Evolutionary conservation across 2,888 invertebrate species (phyloP).

Genomic region (Hetaerina titia): DNA sequence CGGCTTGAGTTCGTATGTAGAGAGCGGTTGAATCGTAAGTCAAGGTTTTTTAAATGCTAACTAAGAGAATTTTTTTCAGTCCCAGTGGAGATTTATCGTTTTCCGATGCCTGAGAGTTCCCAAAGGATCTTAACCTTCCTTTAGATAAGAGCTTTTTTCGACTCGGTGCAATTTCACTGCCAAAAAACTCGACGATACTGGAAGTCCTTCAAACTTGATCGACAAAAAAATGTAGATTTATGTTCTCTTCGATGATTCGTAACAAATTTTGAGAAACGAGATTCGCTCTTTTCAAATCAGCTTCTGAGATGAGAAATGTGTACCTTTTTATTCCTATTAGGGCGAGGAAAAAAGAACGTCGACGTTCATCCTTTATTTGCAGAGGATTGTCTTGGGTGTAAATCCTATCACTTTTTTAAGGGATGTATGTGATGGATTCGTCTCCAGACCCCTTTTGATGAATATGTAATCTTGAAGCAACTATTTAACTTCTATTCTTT

Average conservation of each 20-base stretch:
- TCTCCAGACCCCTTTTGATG: too few relatives aligned
- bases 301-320: not conserved
- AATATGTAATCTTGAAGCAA: too few relatives aligned
- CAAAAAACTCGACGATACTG: not conserved
- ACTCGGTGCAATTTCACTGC: not conserved
- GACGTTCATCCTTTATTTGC: not conserved
- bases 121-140: not conserved
- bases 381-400: too few relatives aligned
- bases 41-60: not conserved
- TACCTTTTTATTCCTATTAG: not conserved
- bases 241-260: not conserved
- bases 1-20: not conserved
- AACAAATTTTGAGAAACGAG: not conserved
- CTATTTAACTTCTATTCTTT: too few relatives aligned
- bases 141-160: not conserved
- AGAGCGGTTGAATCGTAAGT: not conserved
- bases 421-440: too few relatives aligned
- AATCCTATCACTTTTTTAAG: too few relatives aligned
- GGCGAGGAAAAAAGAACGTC: not conserved
- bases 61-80: not conserved
- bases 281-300: not conserved
- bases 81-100: not conserved
- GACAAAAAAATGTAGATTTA: not conserved
- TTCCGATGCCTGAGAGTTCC: not conserved
- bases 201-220: not conserved